Conservation (phyloP, 2,888 invertebrate genomes). For the Teleiodes luculella region DNA sequence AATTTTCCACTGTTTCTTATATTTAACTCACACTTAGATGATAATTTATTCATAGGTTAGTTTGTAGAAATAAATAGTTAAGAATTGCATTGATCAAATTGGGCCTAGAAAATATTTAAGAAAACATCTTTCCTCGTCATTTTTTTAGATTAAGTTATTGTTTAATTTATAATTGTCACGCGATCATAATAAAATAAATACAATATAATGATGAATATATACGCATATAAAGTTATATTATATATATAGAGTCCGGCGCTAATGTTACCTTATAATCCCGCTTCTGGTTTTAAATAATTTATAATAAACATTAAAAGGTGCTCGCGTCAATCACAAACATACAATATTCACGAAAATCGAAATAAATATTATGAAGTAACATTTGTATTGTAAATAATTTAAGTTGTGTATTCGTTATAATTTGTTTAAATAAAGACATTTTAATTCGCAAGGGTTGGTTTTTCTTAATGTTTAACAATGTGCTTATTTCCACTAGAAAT, state of each 20-base stretch:
- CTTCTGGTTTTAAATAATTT: conserved; percentile 20
- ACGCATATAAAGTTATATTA: conserved; percentile 20
- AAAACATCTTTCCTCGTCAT: conserved; percentile 37
- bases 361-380: conserved; percentile 17
- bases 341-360: conserved; percentile 22
- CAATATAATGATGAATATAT: conserved; percentile 15
- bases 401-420: conserved; percentile 38
- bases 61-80: neutral
- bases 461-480: neutral
- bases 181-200: conserved; percentile 17
- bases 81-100: neutral
- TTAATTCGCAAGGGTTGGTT: neutral
- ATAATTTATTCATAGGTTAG: too few relatives aligned
- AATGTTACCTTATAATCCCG: conserved; percentile 71
- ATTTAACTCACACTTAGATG: neutral
- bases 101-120: conserved; percentile 7
- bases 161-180: conserved; percentile 11
- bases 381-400: conserved; percentile 26
- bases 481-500: too few relatives aligned
- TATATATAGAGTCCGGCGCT: conserved; percentile 55
- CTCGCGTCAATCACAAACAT: conserved; percentile 48
- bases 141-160: conserved; percentile 15
- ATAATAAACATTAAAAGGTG: conserved; percentile 49
- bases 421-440: conserved; percentile 40
- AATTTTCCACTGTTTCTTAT: neutral